Percentiles rank a stretch among this genome's conserved stretches.
Conservation (phyloP, 2,113 vertebrate genomes). For the Gnathonemus echidnorhynchus region DNA sequence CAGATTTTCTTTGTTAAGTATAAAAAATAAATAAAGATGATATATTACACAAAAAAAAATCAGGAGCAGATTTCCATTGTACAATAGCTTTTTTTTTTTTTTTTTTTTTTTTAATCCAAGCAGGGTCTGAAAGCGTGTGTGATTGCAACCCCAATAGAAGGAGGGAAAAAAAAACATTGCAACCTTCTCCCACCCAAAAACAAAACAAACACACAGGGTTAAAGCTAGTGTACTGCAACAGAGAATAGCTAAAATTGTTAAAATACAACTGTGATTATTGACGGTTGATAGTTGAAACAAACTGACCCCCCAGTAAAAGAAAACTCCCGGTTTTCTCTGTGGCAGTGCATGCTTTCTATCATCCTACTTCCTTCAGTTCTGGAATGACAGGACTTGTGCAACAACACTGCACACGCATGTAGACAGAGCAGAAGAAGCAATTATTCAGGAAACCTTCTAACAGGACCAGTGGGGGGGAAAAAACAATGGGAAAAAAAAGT, state of each 20-base stretch:
- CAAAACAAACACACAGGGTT: conserved; percentile 11
- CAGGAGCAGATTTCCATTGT: conserved; percentile 26
- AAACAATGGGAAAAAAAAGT: background rate
- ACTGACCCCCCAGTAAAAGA: background rate
- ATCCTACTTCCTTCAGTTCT: background rate
- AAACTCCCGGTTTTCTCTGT: background rate
- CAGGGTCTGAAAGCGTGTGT: conserved; percentile 13
- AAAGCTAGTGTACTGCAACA: conserved; percentile 11
- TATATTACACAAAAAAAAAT: conserved; percentile 48
- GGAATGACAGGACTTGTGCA: background rate
- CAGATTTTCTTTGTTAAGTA: conserved; percentile 44
- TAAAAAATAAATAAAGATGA: conserved; percentile 73
- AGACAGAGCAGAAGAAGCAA: background rate
- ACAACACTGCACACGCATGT: background rate
- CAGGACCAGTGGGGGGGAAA: background rate
- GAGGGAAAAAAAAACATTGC: conserved; percentile 18
- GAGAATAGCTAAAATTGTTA: conserved; percentile 15
- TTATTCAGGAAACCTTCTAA: background rate
- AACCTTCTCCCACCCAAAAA: background rate
- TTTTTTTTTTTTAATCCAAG: conserved; percentile 19
- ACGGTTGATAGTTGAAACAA: background rate
- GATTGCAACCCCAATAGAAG: conserved; percentile 17
- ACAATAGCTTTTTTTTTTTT: conserved; percentile 31
- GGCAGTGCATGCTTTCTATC: background rate
- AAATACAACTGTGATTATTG: conserved; percentile 7